phyloP scores from a whole-genome alignment of 2,888 invertebrate genomes.

The Netelia fuscicornis region DNA sequence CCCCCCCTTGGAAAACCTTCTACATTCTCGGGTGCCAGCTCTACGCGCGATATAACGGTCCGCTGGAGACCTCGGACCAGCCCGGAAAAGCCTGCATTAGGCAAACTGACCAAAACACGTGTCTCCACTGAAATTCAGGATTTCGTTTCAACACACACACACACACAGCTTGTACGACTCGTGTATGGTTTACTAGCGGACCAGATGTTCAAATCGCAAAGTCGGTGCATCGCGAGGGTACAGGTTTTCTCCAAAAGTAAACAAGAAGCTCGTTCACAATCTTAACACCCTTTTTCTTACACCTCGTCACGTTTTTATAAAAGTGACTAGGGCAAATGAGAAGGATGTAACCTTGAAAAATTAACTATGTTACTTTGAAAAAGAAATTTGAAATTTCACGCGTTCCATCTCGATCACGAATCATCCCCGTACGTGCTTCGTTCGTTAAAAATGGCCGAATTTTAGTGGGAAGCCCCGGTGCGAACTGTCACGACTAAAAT shows the following conservation, averaged over 20 bases:
- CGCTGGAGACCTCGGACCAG: neutral
- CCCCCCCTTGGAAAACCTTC: neutral
- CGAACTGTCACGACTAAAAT: slow-evolving; percentile 16
- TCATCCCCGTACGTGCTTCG: slow-evolving; percentile 42
- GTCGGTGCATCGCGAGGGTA: neutral
- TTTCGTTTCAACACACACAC: neutral
- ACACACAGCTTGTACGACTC: neutral
- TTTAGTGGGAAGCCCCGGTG: slow-evolving; percentile 6
- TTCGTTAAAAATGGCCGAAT: slow-evolving; percentile 48
- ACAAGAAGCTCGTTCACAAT: neutral
- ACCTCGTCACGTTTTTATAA: neutral
- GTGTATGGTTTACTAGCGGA: neutral
- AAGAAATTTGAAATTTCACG: slow-evolving; percentile 17
- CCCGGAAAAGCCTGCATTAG: neutral
- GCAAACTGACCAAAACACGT: slow-evolving; percentile 21
- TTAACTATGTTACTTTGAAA: neutral
- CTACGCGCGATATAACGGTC: neutral
- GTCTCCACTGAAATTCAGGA: neutral
- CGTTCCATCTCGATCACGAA: slow-evolving; percentile 5
- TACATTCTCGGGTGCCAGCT: neutral
- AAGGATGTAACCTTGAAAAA: slow-evolving; percentile 1
- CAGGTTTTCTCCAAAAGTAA: neutral
- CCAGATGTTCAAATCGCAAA: neutral
- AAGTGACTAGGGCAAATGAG: neutral
- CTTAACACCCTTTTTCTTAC: neutral